Evolutionary conservation across 2,113 vertebrate genomes (phyloP), one percentile per base, ranked within the genome.

Genomic region (Tinamus guttatus): DNA sequence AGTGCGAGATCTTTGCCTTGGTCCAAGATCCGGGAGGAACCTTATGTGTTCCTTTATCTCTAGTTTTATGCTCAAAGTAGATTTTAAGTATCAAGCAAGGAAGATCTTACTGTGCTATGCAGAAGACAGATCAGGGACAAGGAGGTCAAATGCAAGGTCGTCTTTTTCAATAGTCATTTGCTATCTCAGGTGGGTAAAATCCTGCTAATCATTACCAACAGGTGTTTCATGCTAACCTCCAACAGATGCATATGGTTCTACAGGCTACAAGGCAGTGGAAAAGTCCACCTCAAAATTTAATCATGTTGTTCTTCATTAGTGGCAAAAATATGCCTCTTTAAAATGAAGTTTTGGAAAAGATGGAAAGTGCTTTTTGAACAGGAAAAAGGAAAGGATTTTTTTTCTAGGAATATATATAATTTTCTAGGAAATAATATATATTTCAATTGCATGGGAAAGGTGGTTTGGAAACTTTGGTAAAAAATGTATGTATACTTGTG

Each of bases 401-500:
- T 65, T 64, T 41, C 7, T 12, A 43, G n/a, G 27, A 38, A n/a
- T 22, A 60, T 34, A 16, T 21, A 34, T n/a, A n/a, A n/a, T n/a
- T n/a, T n/a, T n/a, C n/a, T n/a, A n/a, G n/a, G n/a, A n/a, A n/a
- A n/a, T n/a, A n/a, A n/a, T n/a, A n/a, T n/a, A n/a, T n/a, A n/a
- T 93, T 94, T 94, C 63, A 94, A 77, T 68, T 75, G 71, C 67
- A 41, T 18, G 24, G 81, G 85, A 62, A 92, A 94, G 89, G 13
- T 88, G 80, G 59, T 93, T 96, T 93, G 59, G 75, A 81, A 64
- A 92, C 69, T 83, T 96, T 63, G 68, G 27, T 95, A 94, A 96
- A 96, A 95, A 96, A 95, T 94, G 87, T 71, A 95, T 89, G 54
- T 51, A 13, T 25, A 52, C 56, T 76, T 70, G 80, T 58, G 94